Evolutionary conservation across 1,140 invertebrate genomes (phyloP).

Genomic region (Conus betulinus): DNA sequence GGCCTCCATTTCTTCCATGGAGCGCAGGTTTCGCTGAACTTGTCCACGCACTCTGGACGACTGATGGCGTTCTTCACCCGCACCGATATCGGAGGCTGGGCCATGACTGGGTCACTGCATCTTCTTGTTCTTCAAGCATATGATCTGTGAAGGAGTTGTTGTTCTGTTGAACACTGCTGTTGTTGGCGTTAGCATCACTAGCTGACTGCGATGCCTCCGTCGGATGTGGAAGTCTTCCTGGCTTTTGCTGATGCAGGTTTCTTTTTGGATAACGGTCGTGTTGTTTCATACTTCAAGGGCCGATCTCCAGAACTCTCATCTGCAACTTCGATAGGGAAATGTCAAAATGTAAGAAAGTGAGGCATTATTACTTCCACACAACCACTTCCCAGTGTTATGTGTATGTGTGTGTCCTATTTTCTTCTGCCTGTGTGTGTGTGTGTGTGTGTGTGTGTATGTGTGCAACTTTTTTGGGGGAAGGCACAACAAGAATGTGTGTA

Average conservation of each 20-base stretch:
- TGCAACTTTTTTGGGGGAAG: too few species aligned
- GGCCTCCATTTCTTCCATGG: slow-evolving; percentile 25
- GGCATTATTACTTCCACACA: too few species aligned
- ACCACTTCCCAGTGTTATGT: too few species aligned
- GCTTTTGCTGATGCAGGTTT: neutral
- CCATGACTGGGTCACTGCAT: neutral
- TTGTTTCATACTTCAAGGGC: slow-evolving; percentile 8
- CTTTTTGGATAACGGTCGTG: neutral
- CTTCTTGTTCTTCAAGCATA: neutral
- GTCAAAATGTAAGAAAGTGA: too few species aligned
- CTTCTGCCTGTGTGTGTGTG: too few species aligned
- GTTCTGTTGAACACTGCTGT: neutral
- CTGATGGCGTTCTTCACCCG: neutral
- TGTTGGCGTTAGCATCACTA: neutral
- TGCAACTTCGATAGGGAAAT: neutral
- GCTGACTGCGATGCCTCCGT: neutral
- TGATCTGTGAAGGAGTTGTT: neutral
- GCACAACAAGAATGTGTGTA: too few species aligned
- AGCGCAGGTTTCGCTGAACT: neutral
- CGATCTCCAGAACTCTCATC: neutral
- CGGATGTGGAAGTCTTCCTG: neutral
- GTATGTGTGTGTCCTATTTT: too few species aligned
- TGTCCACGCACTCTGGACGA: slow-evolving; percentile 6
- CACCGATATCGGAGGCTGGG: neutral
- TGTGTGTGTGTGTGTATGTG: too few species aligned